phyloP scores from a whole-genome alignment of 2,113 vertebrate genomes.

The Rhizomys pruinosus region DNA sequence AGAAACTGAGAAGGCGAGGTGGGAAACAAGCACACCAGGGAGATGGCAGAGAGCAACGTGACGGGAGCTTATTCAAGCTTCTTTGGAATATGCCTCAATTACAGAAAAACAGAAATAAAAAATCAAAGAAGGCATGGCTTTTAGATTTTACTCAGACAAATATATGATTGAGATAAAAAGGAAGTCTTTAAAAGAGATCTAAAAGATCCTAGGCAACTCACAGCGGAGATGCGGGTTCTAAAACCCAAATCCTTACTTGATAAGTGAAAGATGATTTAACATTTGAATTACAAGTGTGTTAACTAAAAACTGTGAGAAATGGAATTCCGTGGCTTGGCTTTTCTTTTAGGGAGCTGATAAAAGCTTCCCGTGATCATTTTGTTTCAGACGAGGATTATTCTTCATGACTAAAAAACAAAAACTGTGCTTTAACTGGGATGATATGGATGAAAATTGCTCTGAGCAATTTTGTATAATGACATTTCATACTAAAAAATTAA shows the following conservation, averaged over 20 bases:
- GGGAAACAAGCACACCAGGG: background rate
- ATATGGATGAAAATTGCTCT: constrained; percentile 34
- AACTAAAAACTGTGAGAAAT: constrained; percentile 14
- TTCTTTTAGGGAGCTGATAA: background rate
- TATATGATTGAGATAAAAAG: constrained; percentile 23
- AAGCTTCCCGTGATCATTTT: constrained; percentile 14
- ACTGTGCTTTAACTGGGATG: background rate
- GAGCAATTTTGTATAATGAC: constrained; percentile 60
- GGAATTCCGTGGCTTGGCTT: background rate
- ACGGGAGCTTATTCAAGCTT: background rate
- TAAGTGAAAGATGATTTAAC: background rate
- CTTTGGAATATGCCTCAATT: background rate
- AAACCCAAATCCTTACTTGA: background rate
- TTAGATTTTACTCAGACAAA: background rate
- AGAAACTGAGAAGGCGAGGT: background rate
- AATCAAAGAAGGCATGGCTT: background rate
- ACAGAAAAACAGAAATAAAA: background rate
- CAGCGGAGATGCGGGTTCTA: background rate
- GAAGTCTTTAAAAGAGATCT: background rate
- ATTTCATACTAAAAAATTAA: constrained; percentile 69
- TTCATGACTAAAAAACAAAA: constrained; percentile 61
- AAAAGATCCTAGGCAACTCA: background rate
- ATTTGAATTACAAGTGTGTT: constrained; percentile 22
- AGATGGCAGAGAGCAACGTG: background rate
- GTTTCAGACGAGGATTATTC: constrained; percentile 57